Evolutionary conservation across 1,140 invertebrate genomes (phyloP).

Genomic region (Ditylenchus dipsaci): DNA sequence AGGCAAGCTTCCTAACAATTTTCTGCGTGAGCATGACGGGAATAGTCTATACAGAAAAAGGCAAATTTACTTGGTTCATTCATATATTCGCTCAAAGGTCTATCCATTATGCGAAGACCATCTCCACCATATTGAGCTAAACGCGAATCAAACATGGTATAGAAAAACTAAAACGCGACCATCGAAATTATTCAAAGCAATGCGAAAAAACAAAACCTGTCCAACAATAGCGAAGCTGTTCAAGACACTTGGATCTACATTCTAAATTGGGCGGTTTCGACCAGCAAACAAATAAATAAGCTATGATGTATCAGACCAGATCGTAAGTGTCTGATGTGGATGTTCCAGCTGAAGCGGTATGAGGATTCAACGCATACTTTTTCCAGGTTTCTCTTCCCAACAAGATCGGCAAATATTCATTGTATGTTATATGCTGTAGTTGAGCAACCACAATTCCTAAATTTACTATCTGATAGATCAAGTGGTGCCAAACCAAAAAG

Average conservation of each 20-base stretch:
- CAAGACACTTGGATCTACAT: conserved; percentile 36
- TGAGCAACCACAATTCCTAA: conserved; percentile 65
- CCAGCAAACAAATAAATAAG: background rate
- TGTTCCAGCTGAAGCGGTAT: background rate
- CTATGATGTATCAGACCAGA: background rate
- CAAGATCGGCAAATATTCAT: conserved; percentile 59
- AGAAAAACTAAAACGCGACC: conserved; percentile 35
- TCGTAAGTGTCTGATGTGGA: background rate
- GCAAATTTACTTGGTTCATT: conserved; percentile 17
- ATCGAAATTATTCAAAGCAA: too few relatives aligned
- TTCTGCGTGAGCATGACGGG: too few relatives aligned
- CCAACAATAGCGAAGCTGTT: conserved; percentile 37
- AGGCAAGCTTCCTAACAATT: too few relatives aligned
- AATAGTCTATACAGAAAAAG: too few relatives aligned
- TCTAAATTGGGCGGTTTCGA: background rate
- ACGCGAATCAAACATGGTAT: conserved; percentile 35
- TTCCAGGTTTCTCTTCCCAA: conserved; percentile 49
- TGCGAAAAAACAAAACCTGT: background rate
- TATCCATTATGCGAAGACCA: conserved; percentile 33
- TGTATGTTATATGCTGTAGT: conserved; percentile 58
- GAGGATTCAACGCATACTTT: background rate
- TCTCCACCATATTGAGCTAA: conserved; percentile 30
- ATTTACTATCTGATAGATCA: conserved; percentile 63
- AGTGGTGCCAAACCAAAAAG: background rate
- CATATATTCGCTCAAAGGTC: conserved; percentile 36